Percentiles rank a stretch among this genome's conserved stretches.
Evolutionary conservation across 2,888 invertebrate genomes (phyloP).

Genomic region (Amphipyra tragopoginis): DNA sequence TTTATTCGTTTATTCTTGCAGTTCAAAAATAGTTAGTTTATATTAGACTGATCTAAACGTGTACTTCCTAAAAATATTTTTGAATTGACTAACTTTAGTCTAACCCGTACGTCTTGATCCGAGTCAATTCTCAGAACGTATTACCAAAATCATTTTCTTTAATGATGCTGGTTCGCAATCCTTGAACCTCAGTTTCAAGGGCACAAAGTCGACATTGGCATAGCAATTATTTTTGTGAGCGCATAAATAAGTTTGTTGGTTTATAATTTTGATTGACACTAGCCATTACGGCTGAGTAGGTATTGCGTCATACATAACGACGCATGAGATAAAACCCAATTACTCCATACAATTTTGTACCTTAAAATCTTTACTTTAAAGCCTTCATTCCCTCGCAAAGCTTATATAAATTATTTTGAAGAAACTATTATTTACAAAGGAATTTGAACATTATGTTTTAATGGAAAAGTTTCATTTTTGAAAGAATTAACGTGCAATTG

Average conservation of each 20-base stretch:
- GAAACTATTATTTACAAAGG: conserved; percentile 57
- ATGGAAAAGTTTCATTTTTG: conserved; percentile 51
- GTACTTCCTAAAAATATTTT: conserved; percentile 54
- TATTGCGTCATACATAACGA: conserved; percentile 86
- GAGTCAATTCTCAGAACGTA: conserved; percentile 79
- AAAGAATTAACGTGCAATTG: conserved; percentile 33
- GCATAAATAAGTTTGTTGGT: conserved; percentile 80
- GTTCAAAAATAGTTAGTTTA: not conserved
- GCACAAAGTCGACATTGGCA: conserved; percentile 69
- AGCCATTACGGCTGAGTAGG: conserved; percentile 86
- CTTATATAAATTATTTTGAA: conserved; percentile 51
- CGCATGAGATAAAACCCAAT: conserved; percentile 72
- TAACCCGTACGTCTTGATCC: conserved; percentile 76
- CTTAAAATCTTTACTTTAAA: conserved; percentile 43
- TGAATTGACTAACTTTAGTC: conserved; percentile 71
- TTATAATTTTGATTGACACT: conserved; percentile 90
- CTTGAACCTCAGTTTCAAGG: conserved; percentile 56
- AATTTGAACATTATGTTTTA: conserved; percentile 61
- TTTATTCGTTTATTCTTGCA: no score
- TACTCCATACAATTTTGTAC: conserved; percentile 55
- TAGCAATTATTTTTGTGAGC: conserved; percentile 65
- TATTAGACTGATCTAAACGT: not conserved
- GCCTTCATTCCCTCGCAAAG: conserved; percentile 34
- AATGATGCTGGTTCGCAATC: conserved; percentile 37
- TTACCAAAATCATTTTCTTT: conserved; percentile 65